A percentile compares a stretch with the other conserved stretches of the same genome.
phyloP scores from a whole-genome alignment of 2,888 invertebrate genomes.

The Cantharis flavilabris region DNA sequence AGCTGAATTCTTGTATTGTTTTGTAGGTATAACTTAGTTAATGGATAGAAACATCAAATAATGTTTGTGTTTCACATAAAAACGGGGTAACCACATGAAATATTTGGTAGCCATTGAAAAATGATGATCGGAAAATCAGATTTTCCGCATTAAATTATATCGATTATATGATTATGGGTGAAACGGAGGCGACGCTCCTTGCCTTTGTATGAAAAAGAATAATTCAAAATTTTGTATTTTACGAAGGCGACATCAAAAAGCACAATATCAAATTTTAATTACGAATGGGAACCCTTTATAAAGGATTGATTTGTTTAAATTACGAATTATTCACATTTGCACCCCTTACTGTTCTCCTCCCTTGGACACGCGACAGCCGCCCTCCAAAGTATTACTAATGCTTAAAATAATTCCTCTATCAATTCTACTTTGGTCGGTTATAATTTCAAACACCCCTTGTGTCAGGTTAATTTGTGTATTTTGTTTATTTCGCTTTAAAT shows the following conservation, averaged over 20 bases:
- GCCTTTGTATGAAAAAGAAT: neutral
- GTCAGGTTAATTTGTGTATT: constrained; percentile 26
- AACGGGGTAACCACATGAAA: no score
- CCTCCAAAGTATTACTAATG: constrained; percentile 12
- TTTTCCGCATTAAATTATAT: neutral
- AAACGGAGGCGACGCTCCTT: neutral
- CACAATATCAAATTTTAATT: neutral
- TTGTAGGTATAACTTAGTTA: no score
- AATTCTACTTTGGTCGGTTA: constrained; percentile 10
- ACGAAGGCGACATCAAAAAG: neutral
- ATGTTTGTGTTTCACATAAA: no score
- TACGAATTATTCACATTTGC: constrained; percentile 22
- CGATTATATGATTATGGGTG: neutral
- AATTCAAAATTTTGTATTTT: neutral
- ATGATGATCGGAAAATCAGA: neutral
- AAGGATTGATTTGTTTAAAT: constrained; percentile 29
- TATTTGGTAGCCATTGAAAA: neutral
- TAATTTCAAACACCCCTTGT: constrained; percentile 17
- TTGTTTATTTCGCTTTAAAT: constrained; percentile 19
- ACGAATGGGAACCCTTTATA: constrained; percentile 15
- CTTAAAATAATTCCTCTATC: constrained; percentile 7
- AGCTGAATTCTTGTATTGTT: no score
- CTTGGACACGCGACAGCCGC: constrained; percentile 12
- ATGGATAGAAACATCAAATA: neutral
- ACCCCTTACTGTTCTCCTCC: neutral